Percentiles rank a stretch among this genome's conserved stretches.
These are phyloP conservation scores for Dendropsophus ebraccatus DNA, from an alignment of 2,113 vertebrate species.

Conservation along the genomic window DNA sequence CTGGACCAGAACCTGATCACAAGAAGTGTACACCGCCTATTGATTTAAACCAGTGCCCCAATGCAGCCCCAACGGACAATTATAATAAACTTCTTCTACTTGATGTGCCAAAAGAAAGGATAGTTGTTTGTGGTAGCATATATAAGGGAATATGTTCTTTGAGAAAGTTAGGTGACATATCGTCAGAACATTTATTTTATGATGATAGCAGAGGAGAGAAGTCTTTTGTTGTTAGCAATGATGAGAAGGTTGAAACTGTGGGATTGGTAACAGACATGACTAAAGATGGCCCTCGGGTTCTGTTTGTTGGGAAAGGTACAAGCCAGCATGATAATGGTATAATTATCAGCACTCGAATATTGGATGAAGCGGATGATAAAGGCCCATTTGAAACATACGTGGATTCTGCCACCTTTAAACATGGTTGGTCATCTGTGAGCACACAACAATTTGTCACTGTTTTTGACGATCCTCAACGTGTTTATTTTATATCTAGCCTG, in stretches of 20 bases:
- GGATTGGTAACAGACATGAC: conserved; percentile 82
- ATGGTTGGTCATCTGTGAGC: conserved; percentile 75
- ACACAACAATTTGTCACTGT: conserved; percentile 79
- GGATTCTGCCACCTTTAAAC: conserved; percentile 84
- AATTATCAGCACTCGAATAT: conserved; percentile 91
- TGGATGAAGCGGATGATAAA: conserved; percentile 74
- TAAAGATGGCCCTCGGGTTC: conserved; percentile 68
- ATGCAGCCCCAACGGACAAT: conserved; percentile 78
- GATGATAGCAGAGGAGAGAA: conserved; percentile 89
- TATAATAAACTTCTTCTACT: conserved; percentile 91
- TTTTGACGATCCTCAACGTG: conserved; percentile 81
- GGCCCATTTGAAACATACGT: conserved; percentile 89
- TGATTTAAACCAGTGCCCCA: conserved; percentile 78
- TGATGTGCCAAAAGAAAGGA: conserved; percentile 67
- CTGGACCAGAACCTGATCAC: conserved; percentile 83
- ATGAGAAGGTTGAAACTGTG: conserved; percentile 85
- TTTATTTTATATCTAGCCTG: conserved; percentile 94
- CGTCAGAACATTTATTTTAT: conserved; percentile 76
- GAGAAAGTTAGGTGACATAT: conserved; percentile 79
- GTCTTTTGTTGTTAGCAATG: conserved; percentile 91
- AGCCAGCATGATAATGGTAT: conserved; percentile 89
- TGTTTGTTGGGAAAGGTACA: conserved; percentile 92
- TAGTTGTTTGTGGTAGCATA: conserved; percentile 90
- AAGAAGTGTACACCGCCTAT: conserved; percentile 91
- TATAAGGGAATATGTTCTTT: conserved; percentile 93